Evolutionary conservation across 2,888 invertebrate genomes (phyloP), one percentile per base, ranked within the genome.

Genomic region (Cyclophora punctaria): DNA sequence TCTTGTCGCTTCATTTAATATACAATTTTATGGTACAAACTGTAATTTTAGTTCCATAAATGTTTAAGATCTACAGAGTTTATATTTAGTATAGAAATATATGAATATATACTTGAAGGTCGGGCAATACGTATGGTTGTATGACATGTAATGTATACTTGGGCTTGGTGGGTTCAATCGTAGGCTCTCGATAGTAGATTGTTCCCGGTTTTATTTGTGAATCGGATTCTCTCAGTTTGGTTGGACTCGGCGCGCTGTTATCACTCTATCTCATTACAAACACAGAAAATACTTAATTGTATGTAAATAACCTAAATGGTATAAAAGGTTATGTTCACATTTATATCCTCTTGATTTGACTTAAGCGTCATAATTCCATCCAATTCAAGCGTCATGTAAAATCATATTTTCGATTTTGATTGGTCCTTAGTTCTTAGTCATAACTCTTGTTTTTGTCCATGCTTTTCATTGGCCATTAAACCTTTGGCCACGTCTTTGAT

Each of bases 1-100:
- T 55, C 20, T 20, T 58, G 75, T 72, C 77, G 78, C 78, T 82
- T 83, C 74, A 79, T 81, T 83, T 83, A 77, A 80, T 66, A 59
- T 78, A 75, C 74, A 75, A 78, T 66, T 63, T 77, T 73, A 84
- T 83, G 85, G 85, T 86, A 86, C 85, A 86, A 86, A 85, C 75
- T 74, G 73, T 84, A 81, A 84, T 80, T 83, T 84, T 83, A 84
- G 80, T 83, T 84, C 80, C 80, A 83, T 86, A 86, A 82, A 75
- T 67, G 64, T 77, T 75, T 84, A 85, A 83, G 82, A 82, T 71
- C 75, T 73, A 79, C 80, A 85, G 83, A 84, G 82, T 80, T 80
- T 83, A 83, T 83, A 83, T 81, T 78, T 80, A 20, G 20, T 20
- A 20, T 20, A 79, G 75, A 78, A 65, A 71, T 70, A 66, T 64